Evolutionary conservation across 2,797 vertebrate genomes (phyloP).

Genomic region (Sylvia borin): DNA sequence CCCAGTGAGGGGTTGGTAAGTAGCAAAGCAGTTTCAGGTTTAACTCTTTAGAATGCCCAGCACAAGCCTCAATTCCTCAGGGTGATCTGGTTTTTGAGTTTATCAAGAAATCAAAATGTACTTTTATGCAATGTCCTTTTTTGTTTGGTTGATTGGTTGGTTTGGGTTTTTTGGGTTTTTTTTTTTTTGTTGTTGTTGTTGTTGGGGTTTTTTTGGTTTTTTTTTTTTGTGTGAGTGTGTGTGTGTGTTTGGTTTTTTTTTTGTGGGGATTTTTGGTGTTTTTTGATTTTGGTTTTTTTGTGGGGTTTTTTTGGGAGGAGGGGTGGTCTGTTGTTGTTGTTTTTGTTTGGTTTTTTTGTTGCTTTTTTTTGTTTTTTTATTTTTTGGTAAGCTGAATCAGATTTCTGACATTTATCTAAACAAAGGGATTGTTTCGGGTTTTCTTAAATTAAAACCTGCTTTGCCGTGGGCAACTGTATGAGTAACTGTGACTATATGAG

Average conservation of each 20-base stretch:
- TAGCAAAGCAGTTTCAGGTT: background rate
- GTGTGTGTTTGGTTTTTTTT: no score
- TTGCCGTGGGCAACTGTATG: background rate
- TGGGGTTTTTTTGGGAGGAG: no score
- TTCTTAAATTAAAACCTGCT: background rate
- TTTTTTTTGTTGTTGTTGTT: no score
- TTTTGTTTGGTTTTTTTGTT: no score
- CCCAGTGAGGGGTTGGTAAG: conserved; percentile 89
- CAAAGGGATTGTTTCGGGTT: background rate
- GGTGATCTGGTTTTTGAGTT: background rate
- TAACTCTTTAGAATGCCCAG: background rate
- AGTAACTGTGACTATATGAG: background rate
- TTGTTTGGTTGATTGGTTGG: no score
- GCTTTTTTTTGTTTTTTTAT: background rate
- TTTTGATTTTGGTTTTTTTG: no score
- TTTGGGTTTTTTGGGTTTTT: no score
- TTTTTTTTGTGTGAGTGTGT: no score
- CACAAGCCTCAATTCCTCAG: background rate
- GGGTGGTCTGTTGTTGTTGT: no score
- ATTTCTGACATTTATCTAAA: background rate
- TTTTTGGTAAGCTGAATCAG: background rate
- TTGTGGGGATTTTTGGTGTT: no score
- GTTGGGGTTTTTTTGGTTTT: no score
- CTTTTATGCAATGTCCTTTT: background rate
- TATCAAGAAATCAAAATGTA: background rate